Evolutionary conservation across 1,140 invertebrate species (phyloP).

Genomic region (Lethocerus indicus): DNA sequence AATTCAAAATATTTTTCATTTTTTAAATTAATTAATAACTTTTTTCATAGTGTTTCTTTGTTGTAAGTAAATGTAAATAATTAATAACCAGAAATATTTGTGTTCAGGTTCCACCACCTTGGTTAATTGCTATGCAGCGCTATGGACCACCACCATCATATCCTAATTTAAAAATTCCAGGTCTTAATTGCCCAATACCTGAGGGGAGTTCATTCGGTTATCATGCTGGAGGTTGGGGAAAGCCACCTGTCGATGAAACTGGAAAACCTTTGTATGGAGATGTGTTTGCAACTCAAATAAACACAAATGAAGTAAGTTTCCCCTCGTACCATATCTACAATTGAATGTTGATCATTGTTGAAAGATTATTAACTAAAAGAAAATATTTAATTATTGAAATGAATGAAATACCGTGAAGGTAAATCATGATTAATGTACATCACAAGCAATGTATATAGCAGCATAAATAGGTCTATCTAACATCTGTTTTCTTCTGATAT

Average conservation of each 20-base stretch:
- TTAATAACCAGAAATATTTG: neutral
- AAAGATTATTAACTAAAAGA: too few species aligned
- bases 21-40: too few species aligned
- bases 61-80: slow-evolving; percentile 9
- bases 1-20: neutral
- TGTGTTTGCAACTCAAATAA: slow-evolving; percentile 74
- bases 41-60: neutral
- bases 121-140: slow-evolving; percentile 98
- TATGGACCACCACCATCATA: slow-evolving; percentile 99
- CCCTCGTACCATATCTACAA: too few species aligned
- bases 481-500: too few species aligned
- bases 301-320: slow-evolving; percentile 8
- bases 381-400: too few species aligned
- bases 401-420: too few species aligned
- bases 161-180: slow-evolving; percentile 94
- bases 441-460: too few species aligned
- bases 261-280: slow-evolving; percentile 97
- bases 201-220: slow-evolving; percentile 97
- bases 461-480: too few species aligned
- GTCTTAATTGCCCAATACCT: slow-evolving; percentile 82
- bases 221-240: slow-evolving; percentile 98
- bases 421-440: too few species aligned
- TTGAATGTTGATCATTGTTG: too few species aligned
- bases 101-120: slow-evolving; percentile 73
- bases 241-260: slow-evolving; percentile 98